Base-by-base conservation (phyloP, 2,797 vertebrate genomes). In the Pangasius larnaudii region DNA sequence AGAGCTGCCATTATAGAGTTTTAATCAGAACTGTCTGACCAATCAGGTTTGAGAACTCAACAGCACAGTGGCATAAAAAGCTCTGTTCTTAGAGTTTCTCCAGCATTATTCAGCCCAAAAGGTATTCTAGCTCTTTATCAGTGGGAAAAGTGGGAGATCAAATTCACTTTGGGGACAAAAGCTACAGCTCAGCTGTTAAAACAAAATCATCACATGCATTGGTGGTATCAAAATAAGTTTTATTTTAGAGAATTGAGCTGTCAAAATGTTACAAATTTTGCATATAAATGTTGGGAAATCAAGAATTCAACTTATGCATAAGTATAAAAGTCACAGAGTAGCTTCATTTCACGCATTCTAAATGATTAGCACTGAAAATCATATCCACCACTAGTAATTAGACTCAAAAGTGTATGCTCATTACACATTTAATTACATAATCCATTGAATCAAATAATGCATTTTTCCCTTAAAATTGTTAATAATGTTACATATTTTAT, bases 141-240 rank as follows among this genome's bases (percentile, higher is more conserved):
- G 18, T 39, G 19, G 9, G 19, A 59, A 58, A 80, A 39, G 53
- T 59, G 36, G 24, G 79, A 42, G 5, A n/a, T 39, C 5, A 42
- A 80, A 80, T 24, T 39, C 22, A 46, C 27, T 75, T 46, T 49
- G 42, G 51, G 14, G 51, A 30, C 8, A 10, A 53, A 22, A 19
- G 18, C 19, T 39, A 53, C 74, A 30, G 13, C 9, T 53, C 46
- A 77, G 10, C 16, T 49, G 24, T 16, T 75, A 18, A 39, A 39
- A 4, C 33, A 61, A 56, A 56, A 56, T 3, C 5, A 56, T 2
- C 24, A 80, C 71, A 84, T 58, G 78, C 42, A 78, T 81, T 65
- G 71, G 87, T 94, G 91, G 92, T 97, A 97, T 95, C 95, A 97
- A 97, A 97, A 97, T 96, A 96, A 93, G 92, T 92, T 96, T 97